These are phyloP conservation scores for Xylota sylvarum DNA, from an alignment of 2,888 invertebrate species.

Conservation along the genomic window DNA sequence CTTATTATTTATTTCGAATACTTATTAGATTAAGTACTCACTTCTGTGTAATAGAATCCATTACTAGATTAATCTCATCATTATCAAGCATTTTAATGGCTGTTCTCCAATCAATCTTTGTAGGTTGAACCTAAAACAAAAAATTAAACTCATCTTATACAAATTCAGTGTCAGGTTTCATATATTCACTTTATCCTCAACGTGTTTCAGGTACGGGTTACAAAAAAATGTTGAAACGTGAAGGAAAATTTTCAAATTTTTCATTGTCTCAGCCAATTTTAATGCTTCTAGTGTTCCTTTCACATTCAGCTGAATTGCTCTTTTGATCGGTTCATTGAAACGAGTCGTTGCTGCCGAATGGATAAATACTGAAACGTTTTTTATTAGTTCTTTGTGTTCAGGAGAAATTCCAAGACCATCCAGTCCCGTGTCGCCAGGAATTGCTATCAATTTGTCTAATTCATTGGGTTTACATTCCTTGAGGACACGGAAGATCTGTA, in stretches of 20 bases:
- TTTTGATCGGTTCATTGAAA: slow-evolving; percentile 91
- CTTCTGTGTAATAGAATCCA: slow-evolving; percentile 81
- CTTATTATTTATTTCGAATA: no score
- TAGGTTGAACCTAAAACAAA: slow-evolving; percentile 79
- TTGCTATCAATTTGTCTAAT: slow-evolving; percentile 79
- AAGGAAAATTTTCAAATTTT: slow-evolving; percentile 87
- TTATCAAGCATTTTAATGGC: slow-evolving; percentile 79
- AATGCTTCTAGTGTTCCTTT: slow-evolving; percentile 88
- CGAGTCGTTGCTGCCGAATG: slow-evolving; percentile 93
- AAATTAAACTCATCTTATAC: background rate
- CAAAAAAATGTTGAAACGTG: slow-evolving; percentile 96
- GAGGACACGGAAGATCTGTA: slow-evolving; percentile 79
- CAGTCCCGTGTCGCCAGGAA: slow-evolving; percentile 80
- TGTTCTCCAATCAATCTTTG: slow-evolving; percentile 81
- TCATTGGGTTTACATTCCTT: slow-evolving; percentile 78
- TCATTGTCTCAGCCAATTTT: slow-evolving; percentile 87
- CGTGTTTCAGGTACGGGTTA: slow-evolving; percentile 90
- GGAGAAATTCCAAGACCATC: slow-evolving; percentile 80
- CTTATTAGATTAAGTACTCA: slow-evolving; percentile 63
- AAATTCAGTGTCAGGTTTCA: no score
- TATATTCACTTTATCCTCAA: slow-evolving; percentile 88
- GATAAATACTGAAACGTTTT: slow-evolving; percentile 89
- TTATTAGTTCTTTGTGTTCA: slow-evolving; percentile 70
- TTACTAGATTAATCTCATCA: slow-evolving; percentile 73
- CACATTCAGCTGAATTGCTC: slow-evolving; percentile 88